Conservation (phyloP, 1,140 invertebrate species). For the Aphaenogaster rudis region DNA sequence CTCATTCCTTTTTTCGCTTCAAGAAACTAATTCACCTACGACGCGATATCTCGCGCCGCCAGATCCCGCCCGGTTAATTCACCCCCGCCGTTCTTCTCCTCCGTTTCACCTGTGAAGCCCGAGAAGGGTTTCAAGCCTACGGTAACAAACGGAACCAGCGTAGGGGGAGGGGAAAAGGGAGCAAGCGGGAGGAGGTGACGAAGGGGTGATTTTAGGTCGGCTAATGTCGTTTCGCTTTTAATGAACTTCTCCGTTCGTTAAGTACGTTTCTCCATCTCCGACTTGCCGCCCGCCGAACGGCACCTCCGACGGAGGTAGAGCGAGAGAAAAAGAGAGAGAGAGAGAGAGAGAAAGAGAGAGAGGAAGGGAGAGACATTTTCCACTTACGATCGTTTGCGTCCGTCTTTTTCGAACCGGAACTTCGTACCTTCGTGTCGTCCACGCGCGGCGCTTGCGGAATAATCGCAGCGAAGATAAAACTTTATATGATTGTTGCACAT, state of each 20-base stretch:
- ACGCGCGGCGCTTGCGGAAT: not conserved
- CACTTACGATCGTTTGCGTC: constrained; percentile 47
- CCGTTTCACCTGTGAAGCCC: constrained; percentile 71
- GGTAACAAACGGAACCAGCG: constrained; percentile 73
- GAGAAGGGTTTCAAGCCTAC: constrained; percentile 20
- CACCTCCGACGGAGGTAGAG: constrained; percentile 29
- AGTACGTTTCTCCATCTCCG: constrained; percentile 85
- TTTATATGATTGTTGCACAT: not conserved
- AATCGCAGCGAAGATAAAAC: not conserved
- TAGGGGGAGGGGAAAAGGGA: not conserved
- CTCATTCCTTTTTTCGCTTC: constrained; percentile 69
- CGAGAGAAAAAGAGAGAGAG: constrained; percentile 25
- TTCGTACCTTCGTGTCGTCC: constrained; percentile 8
- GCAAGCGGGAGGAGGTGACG: not conserved
- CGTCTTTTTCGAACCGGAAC: constrained; percentile 20
- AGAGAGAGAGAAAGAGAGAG: constrained; percentile 23
- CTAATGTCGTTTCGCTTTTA: constrained; percentile 87
- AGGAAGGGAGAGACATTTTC: constrained; percentile 27
- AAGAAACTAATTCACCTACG: constrained; percentile 63
- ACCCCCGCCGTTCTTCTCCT: constrained; percentile 46
- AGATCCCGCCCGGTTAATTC: constrained; percentile 39
- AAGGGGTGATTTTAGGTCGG: constrained; percentile 86
- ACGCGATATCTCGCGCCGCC: constrained; percentile 75
- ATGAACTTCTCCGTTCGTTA: constrained; percentile 87
- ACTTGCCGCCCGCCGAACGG: constrained; percentile 66